These are phyloP conservation scores for Oncorhynchus mykiss DNA, from an alignment of 2,113 vertebrate species.

Conservation along the genomic window DNA sequence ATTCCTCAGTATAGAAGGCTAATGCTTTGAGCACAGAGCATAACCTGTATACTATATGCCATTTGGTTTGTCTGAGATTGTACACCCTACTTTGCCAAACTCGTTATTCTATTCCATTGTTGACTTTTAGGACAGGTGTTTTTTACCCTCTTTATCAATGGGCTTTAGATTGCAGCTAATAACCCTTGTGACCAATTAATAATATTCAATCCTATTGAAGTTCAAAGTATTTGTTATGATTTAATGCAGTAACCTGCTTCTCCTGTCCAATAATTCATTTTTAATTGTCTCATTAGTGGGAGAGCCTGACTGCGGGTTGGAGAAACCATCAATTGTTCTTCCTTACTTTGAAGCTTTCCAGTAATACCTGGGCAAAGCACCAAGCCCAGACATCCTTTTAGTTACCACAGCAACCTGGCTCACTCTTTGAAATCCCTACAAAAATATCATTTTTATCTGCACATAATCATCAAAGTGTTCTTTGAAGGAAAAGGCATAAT, in stretches of 20 bases:
- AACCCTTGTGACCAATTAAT: constrained; percentile 11
- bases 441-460: constrained; percentile 49
- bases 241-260: constrained; percentile 54
- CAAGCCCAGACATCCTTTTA: constrained; percentile 51
- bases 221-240: constrained; percentile 65
- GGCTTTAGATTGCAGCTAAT: no score
- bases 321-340: constrained; percentile 61
- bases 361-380: constrained; percentile 58
- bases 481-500: constrained; percentile 53
- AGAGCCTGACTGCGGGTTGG: background rate
- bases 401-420: constrained; percentile 64
- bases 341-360: constrained; percentile 60
- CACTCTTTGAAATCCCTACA: constrained; percentile 64
- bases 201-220: constrained; percentile 42
- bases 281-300: constrained; percentile 69
- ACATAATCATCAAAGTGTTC: constrained; percentile 34
- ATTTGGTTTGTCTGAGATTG: no score
- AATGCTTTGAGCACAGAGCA: no score
- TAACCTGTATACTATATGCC: no score
- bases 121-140: no score
- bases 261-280: constrained; percentile 66
- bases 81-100: no score
- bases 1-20: no score
- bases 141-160: background rate
- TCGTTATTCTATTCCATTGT: no score